These are phyloP conservation scores for Protophormia terraenovae DNA, from an alignment of 2,888 invertebrate species.

Conservation along the genomic window DNA sequence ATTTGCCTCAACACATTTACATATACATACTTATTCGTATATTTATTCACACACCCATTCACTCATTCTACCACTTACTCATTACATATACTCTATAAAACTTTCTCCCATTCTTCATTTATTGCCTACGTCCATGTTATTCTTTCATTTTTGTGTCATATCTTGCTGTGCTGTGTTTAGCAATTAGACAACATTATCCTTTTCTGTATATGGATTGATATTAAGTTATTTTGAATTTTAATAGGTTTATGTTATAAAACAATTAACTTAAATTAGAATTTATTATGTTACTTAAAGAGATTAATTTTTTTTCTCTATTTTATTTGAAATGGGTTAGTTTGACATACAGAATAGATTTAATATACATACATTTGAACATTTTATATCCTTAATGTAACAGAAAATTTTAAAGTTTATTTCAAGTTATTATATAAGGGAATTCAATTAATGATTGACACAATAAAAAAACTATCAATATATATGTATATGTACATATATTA, in stretches of 20 bases:
- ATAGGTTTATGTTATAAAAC: slow-evolving; percentile 59
- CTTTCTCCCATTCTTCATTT: neutral
- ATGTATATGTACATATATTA: too few relatives aligned
- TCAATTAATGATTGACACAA: too few relatives aligned
- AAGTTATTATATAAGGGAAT: too few relatives aligned
- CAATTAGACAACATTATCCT: slow-evolving; percentile 56
- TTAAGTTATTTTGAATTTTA: slow-evolving; percentile 56
- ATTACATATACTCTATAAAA: neutral
- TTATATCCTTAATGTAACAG: too few relatives aligned
- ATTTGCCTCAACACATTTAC: neutral
- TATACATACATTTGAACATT: too few relatives aligned
- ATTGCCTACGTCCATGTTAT: slow-evolving; percentile 25
- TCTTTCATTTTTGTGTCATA: neutral
- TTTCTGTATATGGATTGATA: slow-evolving; percentile 29
- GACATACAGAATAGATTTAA: neutral
- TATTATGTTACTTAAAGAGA: slow-evolving; percentile 47
- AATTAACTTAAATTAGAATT: slow-evolving; percentile 60
- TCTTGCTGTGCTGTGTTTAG: slow-evolving; percentile 30
- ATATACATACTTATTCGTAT: neutral
- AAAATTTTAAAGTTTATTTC: too few relatives aligned
- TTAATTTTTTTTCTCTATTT: slow-evolving; percentile 3
- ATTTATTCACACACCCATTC: neutral
- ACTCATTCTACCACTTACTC: too few relatives aligned
- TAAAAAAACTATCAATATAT: too few relatives aligned
- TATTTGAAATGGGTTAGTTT: neutral